Percentiles rank a stretch among this genome's conserved stretches.
phyloP scores from a whole-genome alignment of 2,888 invertebrate species.

The Sericinus montela region DNA sequence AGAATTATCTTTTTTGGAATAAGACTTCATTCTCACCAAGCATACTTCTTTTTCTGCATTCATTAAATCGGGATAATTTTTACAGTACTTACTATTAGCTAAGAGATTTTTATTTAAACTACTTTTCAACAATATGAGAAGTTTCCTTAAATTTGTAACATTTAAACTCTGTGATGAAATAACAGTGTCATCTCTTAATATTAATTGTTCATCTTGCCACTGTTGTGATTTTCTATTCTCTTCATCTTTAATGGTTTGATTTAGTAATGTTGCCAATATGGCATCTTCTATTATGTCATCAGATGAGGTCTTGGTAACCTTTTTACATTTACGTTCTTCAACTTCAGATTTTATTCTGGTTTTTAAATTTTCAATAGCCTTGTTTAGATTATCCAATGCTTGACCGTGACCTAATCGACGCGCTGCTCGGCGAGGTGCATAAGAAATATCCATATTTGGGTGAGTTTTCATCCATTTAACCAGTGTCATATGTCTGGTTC shows the following conservation, averaged over 20 bases:
- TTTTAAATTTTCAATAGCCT: conserved; percentile 56
- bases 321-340: conserved; percentile 34
- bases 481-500: conserved; percentile 80
- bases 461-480: conserved; percentile 67
- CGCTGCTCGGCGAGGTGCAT: conserved; percentile 58
- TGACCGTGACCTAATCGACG: conserved; percentile 48
- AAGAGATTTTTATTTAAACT: conserved; percentile 39
- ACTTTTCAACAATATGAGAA: conserved; percentile 47
- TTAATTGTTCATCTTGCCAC: conserved; percentile 17
- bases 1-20: conserved; percentile 41
- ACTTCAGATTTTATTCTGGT: conserved; percentile 46
- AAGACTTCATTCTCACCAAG: conserved; percentile 44
- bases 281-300: conserved; percentile 51
- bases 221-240: conserved; percentile 22
- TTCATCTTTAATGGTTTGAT: conserved; percentile 36
- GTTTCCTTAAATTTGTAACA: conserved; percentile 42
- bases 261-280: conserved; percentile 43
- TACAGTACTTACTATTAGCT: conserved; percentile 30
- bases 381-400: conserved; percentile 42
- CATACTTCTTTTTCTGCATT: conserved; percentile 26
- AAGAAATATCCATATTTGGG: conserved; percentile 52
- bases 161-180: conserved; percentile 28
- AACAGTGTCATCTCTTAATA: conserved; percentile 16
- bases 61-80: conserved; percentile 36
- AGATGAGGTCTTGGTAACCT: conserved; percentile 37